Base-by-base conservation (phyloP, 1,140 invertebrate species). In the Solen grandis region DNA sequence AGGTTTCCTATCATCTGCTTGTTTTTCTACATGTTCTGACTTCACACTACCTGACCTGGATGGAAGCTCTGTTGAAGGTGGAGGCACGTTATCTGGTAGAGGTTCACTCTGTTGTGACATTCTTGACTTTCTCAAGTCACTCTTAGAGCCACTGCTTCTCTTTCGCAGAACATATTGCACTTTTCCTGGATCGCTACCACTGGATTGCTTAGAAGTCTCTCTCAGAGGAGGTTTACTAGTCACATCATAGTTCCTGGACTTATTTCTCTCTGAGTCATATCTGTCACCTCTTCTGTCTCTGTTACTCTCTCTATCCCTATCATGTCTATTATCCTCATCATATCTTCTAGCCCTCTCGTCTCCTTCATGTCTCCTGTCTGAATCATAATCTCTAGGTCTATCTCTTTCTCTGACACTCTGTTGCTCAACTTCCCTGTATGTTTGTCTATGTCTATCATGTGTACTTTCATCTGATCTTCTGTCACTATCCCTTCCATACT, bases 131-230 rank as follows among this genome's bases (percentile, higher is more conserved):
- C 75, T 57, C 52, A 77, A 38, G 31, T 77, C 75, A 57, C 25
- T 68, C 25, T n/a, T 66, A 35, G 52, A 57, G 55, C 55, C 35
- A 35, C 29, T 52, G 36, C 50, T 72, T 22, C 65, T 68, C 31
- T 29, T 65, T 55, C 62, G 46, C 19, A 77, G 2, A 0, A 77
- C 75, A 77, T 77, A 77, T 63, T 77, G 75, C 31, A 77, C 63
- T 27, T 77, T 77, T 52, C 29, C 63, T 10, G 41, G 41, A n/a
- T n/a, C n/a, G n/a, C n/a, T n/a, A n/a, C n/a, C n/a, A n/a, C n/a
- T n/a, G n/a, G n/a, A n/a, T n/a, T n/a, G 41, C 41, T 19, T 46
- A 19, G 8, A 8, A 10, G 41, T 46, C 41, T 8, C 41, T 46
- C 41, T 19, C 41, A 46, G 8, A 46, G 41, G 41, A 46, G 41